phyloP scores from a whole-genome alignment of 1,140 invertebrate species.

The Drosophila aff. region DNA sequence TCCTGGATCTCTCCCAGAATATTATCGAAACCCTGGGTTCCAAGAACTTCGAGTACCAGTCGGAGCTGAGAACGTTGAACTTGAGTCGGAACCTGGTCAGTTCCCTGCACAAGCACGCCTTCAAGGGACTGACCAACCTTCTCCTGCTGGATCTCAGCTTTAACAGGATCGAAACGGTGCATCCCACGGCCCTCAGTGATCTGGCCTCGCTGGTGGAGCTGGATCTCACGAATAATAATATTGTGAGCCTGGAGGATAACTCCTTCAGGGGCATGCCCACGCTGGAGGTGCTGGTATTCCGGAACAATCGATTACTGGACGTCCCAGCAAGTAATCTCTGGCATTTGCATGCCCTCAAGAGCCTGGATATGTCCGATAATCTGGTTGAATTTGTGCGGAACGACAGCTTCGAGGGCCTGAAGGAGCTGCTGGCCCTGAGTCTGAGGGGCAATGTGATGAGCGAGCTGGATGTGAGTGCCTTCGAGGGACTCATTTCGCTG shows the following conservation, averaged over 20 bases:
- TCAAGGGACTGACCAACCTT: slow-evolving; percentile 90
- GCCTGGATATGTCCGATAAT: slow-evolving; percentile 90
- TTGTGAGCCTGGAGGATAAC: slow-evolving; percentile 89
- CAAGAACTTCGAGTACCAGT: slow-evolving; percentile 92
- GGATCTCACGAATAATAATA: slow-evolving; percentile 91
- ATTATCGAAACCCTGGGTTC: slow-evolving; percentile 91
- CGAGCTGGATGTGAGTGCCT: slow-evolving; percentile 88
- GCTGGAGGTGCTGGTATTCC: slow-evolving; percentile 89
- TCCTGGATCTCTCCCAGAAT: slow-evolving; percentile 93
- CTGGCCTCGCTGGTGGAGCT: slow-evolving; percentile 90
- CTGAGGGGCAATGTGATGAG: slow-evolving; percentile 91
- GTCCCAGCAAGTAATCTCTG: slow-evolving; percentile 89
- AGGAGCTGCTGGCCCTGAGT: slow-evolving; percentile 88
- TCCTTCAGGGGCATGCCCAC: slow-evolving; percentile 90
- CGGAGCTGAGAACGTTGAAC: slow-evolving; percentile 89
- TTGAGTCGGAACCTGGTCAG: slow-evolving; percentile 91
- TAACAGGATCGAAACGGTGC: slow-evolving; percentile 91
- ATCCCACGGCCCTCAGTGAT: slow-evolving; percentile 90
- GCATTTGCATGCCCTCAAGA: slow-evolving; percentile 88
- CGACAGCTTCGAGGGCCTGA: slow-evolving; percentile 89
- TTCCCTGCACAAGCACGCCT: slow-evolving; percentile 90
- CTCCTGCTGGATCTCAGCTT: slow-evolving; percentile 90
- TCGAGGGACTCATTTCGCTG: slow-evolving; percentile 89
- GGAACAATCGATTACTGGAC: slow-evolving; percentile 91
- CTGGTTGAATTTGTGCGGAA: slow-evolving; percentile 89